A percentile compares a stretch with the other conserved stretches of the same genome.
Conservation (phyloP, 2,113 vertebrate genomes). For the Alethe diademata region DNA sequence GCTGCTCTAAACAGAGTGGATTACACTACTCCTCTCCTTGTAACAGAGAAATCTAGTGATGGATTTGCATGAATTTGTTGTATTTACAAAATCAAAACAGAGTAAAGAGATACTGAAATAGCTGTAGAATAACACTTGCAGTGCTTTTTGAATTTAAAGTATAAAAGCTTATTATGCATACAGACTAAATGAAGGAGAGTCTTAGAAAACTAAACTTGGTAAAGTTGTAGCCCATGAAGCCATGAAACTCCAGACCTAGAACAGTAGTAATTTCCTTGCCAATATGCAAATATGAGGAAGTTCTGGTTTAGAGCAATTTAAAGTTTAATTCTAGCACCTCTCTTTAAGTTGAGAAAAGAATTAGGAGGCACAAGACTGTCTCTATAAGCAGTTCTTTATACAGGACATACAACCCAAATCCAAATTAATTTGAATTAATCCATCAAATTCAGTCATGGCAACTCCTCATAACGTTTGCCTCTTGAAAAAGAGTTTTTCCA, state of each 20-base stretch:
- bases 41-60: not conserved
- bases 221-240: not conserved
- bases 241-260: rapidly evolving
- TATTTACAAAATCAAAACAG: not conserved
- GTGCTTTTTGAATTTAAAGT: not conserved
- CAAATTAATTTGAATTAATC: not conserved
- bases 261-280: not conserved
- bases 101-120: not conserved
- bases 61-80: not conserved
- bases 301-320: not conserved
- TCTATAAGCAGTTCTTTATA: not conserved
- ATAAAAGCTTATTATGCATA: not conserved
- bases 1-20: rapidly evolving
- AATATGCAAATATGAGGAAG: not conserved
- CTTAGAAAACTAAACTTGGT: not conserved
- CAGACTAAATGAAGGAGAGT: not conserved
- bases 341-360: not conserved
- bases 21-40: rapidly evolving
- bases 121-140: not conserved
- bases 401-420: not conserved
- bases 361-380: not conserved
- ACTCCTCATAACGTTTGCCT: not conserved
- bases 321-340: not conserved
- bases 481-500: not conserved
- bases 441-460: not conserved